A percentile compares a stretch with the other conserved stretches of the same genome.
Evolutionary conservation across 2,113 vertebrate genomes (phyloP).

Genomic region (Bettongia penicillata): DNA sequence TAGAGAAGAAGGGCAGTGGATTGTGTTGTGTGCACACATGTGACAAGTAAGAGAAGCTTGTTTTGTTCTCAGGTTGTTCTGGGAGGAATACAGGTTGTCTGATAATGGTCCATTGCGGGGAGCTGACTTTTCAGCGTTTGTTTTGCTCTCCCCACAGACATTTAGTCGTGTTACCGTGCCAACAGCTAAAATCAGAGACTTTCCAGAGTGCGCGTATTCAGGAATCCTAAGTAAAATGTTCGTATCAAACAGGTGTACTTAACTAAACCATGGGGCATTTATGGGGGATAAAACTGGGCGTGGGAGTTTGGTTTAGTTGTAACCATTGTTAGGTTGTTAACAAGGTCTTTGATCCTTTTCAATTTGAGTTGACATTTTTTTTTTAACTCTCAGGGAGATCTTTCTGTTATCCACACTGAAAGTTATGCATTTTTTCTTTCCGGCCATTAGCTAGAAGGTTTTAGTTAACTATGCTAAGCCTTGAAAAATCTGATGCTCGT

Average conservation of each 20-base stretch:
- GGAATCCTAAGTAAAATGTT: constrained; percentile 60
- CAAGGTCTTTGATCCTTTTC: constrained; percentile 40
- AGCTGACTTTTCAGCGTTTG: constrained; percentile 58
- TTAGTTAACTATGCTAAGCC: not conserved
- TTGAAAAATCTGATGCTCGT: not conserved
- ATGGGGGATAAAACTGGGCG: constrained; percentile 28
- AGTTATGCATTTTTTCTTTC: constrained; percentile 45
- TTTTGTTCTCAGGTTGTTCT: not conserved
- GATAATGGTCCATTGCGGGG: constrained; percentile 47
- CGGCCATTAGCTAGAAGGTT: not conserved
- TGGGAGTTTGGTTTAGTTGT: constrained; percentile 35
- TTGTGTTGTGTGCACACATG: not conserved
- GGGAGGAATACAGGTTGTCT: not conserved
- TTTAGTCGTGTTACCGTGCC: constrained; percentile 63
- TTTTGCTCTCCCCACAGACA: constrained; percentile 60
- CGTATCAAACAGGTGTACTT: constrained; percentile 48
- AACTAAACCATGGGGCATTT: constrained; percentile 8
- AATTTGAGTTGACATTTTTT: not conserved
- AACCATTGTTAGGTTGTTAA: constrained; percentile 20
- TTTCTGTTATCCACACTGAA: constrained; percentile 52
- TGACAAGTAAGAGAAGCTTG: constrained; percentile 23
- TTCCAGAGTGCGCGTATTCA: constrained; percentile 51
- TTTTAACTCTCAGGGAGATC: not conserved
- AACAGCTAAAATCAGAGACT: constrained; percentile 45
- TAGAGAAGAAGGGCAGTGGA: not conserved